phyloP scores from a whole-genome alignment of 2,113 vertebrate genomes.

The Sceloporus undulatus region DNA sequence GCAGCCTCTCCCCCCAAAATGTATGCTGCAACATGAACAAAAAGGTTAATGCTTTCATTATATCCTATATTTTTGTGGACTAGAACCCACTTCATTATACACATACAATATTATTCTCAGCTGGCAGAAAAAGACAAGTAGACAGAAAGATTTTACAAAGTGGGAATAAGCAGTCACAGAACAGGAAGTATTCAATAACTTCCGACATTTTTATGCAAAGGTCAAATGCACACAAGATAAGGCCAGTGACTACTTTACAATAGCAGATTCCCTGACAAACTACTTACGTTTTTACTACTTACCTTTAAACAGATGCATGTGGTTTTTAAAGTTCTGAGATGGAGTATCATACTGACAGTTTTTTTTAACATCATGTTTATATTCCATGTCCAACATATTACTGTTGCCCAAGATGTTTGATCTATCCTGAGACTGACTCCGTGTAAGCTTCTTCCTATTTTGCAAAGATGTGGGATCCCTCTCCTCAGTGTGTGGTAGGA shows the following conservation, averaged over 20 bases:
- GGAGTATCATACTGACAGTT: conserved; percentile 32
- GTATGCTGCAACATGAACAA: too few relatives aligned
- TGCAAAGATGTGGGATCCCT: conserved; percentile 20
- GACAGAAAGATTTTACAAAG: neutral
- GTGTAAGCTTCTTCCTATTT: conserved; percentile 36
- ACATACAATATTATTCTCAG: neutral
- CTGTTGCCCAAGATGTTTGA: conserved; percentile 49
- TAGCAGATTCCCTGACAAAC: neutral
- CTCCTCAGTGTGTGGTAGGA: neutral
- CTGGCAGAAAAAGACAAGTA: neutral
- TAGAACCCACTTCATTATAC: neutral
- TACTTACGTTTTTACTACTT: conserved; percentile 21
- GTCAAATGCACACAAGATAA: neutral
- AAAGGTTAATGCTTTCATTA: neutral
- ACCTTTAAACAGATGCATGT: conserved; percentile 64
- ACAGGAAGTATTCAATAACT: too few relatives aligned
- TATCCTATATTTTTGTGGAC: neutral
- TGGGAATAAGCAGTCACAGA: too few relatives aligned
- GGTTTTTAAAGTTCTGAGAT: conserved; percentile 8
- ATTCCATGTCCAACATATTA: conserved; percentile 11
- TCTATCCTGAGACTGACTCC: conserved; percentile 43
- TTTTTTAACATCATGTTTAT: conserved; percentile 44
- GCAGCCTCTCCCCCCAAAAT: too few relatives aligned
- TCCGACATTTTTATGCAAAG: neutral
- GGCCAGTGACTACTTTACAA: neutral